Evolutionary conservation across 2,888 invertebrate genomes (phyloP).

Genomic region (Drosophila hamatofila): DNA sequence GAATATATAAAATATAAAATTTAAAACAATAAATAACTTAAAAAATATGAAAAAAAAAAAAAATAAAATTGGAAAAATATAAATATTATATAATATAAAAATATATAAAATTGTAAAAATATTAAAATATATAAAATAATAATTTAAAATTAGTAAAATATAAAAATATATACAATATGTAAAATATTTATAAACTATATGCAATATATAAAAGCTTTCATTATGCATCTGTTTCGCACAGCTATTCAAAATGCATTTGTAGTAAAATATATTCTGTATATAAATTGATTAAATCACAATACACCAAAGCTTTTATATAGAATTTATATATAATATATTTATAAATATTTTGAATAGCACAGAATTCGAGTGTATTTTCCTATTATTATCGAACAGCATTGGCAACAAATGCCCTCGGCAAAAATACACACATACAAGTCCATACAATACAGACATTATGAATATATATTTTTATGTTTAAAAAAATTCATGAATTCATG

Average conservation of each 20-base stretch:
- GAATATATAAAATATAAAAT: too few relatives aligned
- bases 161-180: not conserved
- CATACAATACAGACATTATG: too few relatives aligned
- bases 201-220: not conserved
- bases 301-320: not conserved
- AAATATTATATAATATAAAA: too few relatives aligned
- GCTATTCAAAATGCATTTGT: not conserved
- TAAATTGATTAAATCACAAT: not conserved
- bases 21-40: too few relatives aligned
- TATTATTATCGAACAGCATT: not conserved
- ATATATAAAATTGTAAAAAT: too few relatives aligned
- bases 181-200: not conserved
- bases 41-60: too few relatives aligned
- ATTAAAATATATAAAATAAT: not conserved
- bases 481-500: too few relatives aligned
- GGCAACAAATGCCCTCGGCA: not conserved
- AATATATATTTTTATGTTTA: too few relatives aligned
- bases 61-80: too few relatives aligned
- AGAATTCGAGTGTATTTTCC: too few relatives aligned
- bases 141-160: not conserved
- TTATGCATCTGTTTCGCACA: not conserved
- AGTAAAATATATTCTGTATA: not conserved
- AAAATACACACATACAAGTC: too few relatives aligned
- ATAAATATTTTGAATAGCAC: not conserved
- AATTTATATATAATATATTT: not conserved